These are phyloP conservation scores for Melopsittacus undulatus DNA, from an alignment of 2,797 vertebrate genomes.

Conservation along the genomic window DNA sequence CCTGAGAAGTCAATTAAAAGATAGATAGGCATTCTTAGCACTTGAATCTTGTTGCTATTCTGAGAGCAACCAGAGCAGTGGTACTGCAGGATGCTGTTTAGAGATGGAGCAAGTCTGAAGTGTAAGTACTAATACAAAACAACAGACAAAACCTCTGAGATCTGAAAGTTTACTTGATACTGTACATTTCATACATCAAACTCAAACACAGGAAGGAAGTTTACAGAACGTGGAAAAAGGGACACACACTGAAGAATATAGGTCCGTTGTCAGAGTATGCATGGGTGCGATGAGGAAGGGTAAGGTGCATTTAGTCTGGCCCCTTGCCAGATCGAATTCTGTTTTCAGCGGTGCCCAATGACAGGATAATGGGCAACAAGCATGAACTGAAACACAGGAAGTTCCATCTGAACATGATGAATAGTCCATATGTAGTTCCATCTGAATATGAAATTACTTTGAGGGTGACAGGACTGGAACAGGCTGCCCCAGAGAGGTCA, in stretches of 20 bases:
- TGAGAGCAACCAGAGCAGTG: not conserved
- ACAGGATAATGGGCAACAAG: not conserved
- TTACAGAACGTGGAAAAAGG: not conserved
- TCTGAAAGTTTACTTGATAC: not conserved
- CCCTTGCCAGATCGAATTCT: not conserved
- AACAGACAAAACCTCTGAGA: not conserved
- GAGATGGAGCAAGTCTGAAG: not conserved
- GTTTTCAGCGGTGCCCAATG: not conserved
- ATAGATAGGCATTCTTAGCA: not conserved
- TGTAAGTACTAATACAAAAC: not conserved
- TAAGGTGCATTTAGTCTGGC: not conserved
- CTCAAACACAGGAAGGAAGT: not conserved
- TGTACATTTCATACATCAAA: not conserved
- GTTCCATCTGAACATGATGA: not conserved
- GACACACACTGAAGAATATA: not conserved
- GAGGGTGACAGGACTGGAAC: not conserved
- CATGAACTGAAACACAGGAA: not conserved
- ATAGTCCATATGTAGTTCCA: not conserved
- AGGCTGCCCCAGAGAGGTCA: not conserved
- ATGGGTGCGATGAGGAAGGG: not conserved
- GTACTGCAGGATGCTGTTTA: not conserved
- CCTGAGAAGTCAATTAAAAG: constrained; percentile 48
- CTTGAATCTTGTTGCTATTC: not conserved
- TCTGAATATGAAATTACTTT: not conserved
- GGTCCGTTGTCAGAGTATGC: not conserved